phyloP scores from a whole-genome alignment of 2,888 invertebrate species.

The Drosophila diplacantha region DNA sequence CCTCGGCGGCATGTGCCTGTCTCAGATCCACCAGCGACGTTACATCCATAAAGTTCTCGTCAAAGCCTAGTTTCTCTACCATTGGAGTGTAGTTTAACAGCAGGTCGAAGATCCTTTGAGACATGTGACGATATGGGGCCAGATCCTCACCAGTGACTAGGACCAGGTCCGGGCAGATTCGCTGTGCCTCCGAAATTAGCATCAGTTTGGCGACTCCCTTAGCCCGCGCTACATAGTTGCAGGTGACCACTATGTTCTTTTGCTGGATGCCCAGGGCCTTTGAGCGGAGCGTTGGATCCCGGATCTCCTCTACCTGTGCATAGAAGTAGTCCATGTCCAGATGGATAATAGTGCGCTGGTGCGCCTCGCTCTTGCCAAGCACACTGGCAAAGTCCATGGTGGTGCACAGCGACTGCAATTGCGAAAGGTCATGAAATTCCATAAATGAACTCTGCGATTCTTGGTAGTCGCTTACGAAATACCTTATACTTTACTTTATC shows the following conservation, averaged over 20 bases:
- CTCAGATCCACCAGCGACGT: slow-evolving; percentile 79
- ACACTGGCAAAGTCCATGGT: slow-evolving; percentile 74
- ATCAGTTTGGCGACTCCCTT: slow-evolving; percentile 88
- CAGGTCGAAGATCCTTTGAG: slow-evolving; percentile 85
- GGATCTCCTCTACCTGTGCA: slow-evolving; percentile 90
- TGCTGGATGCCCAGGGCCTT: slow-evolving; percentile 89
- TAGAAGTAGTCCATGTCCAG: slow-evolving; percentile 91
- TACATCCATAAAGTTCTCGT: slow-evolving; percentile 91
- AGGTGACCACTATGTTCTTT: slow-evolving; percentile 89
- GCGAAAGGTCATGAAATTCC: slow-evolving; percentile 14
- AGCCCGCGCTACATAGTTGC: slow-evolving; percentile 88
- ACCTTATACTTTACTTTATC: not conserved
- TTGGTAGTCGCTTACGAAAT: not conserved
- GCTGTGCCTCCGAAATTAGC: slow-evolving; percentile 85
- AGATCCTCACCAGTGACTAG: slow-evolving; percentile 91
- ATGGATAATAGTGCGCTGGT: slow-evolving; percentile 86
- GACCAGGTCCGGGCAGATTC: slow-evolving; percentile 85
- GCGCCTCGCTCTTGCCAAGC: slow-evolving; percentile 77
- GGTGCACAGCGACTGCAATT: slow-evolving; percentile 32
- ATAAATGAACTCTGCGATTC: not conserved
- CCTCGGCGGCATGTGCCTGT: slow-evolving; percentile 61
- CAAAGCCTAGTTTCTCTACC: slow-evolving; percentile 90
- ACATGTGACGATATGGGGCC: slow-evolving; percentile 87
- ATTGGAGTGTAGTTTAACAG: slow-evolving; percentile 85
- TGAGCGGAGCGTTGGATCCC: slow-evolving; percentile 82